Percentiles rank a stretch among this genome's conserved stretches.
phyloP scores from a whole-genome alignment of 2,888 invertebrate species.

The Drosophila histrio region DNA sequence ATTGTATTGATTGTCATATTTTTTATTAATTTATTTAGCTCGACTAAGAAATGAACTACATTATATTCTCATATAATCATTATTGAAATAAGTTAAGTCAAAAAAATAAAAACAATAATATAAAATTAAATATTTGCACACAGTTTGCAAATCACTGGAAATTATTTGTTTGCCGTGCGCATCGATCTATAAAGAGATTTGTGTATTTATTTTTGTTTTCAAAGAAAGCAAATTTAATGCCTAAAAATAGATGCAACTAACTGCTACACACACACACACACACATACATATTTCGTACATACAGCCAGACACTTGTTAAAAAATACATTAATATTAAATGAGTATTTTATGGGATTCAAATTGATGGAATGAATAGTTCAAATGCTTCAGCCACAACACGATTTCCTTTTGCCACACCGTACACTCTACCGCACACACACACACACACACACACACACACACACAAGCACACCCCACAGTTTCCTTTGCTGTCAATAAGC shows the following conservation, averaged over 20 bases:
- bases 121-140: neutral
- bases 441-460: neutral
- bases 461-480: neutral
- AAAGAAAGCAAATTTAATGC: slow-evolving; percentile 19
- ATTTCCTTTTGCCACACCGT: slow-evolving; percentile 29
- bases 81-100: neutral
- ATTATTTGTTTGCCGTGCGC: neutral
- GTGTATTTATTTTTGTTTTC: slow-evolving; percentile 12
- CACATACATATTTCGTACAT: neutral
- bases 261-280: neutral
- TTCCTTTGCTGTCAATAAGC: slow-evolving; percentile 45
- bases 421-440: neutral
- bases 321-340: slow-evolving; percentile 54
- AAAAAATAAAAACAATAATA: neutral
- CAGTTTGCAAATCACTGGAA: neutral
- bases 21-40: neutral
- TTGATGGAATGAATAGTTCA: slow-evolving; percentile 59
- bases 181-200: neutral
- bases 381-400: slow-evolving; percentile 34
- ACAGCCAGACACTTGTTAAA: slow-evolving; percentile 26
- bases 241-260: slow-evolving; percentile 23
- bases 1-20: too few relatives aligned
- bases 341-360: slow-evolving; percentile 49
- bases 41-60: too few relatives aligned
- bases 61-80: neutral